Conservation (phyloP, 2,797 vertebrate species). For the Myotis daubentonii region DNA sequence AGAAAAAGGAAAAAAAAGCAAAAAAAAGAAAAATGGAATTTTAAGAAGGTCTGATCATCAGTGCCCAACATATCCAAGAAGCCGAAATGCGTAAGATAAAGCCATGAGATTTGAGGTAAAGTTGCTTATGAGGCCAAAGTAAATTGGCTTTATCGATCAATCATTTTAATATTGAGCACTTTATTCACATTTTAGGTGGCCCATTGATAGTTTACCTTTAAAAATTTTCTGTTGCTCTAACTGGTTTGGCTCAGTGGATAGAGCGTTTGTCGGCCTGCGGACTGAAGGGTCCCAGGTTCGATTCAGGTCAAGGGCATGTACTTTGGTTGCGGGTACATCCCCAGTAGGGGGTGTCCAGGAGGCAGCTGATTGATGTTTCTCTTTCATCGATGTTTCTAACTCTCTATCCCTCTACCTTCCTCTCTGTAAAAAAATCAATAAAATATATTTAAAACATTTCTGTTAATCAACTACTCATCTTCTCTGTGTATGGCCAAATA, state of each 20-base stretch:
- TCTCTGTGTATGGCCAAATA: slow-evolving; percentile 1
- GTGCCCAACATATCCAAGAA: background rate
- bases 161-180: slow-evolving; percentile 11
- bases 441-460: background rate
- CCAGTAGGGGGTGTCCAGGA: too few species aligned
- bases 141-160: background rate
- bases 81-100: background rate
- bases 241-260: too few species aligned
- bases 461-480: background rate
- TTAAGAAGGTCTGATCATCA: background rate
- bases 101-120: background rate
- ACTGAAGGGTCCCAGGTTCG: too few species aligned
- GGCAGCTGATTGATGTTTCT: too few species aligned
- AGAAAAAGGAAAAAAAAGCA: too few species aligned
- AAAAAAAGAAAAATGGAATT: background rate
- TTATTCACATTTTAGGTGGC: slow-evolving; percentile 23
- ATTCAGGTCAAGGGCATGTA: too few species aligned
- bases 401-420: too few species aligned
- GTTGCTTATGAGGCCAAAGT: background rate
- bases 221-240: background rate
- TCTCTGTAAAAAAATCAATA: too few species aligned
- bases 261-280: too few species aligned
- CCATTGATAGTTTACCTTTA: background rate
- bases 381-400: too few species aligned
- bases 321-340: too few species aligned